Percentiles rank a stretch among this genome's conserved stretches.
These are phyloP conservation scores for Oryzias woworae DNA, from an alignment of 2,113 vertebrate species.

Conservation along the genomic window DNA sequence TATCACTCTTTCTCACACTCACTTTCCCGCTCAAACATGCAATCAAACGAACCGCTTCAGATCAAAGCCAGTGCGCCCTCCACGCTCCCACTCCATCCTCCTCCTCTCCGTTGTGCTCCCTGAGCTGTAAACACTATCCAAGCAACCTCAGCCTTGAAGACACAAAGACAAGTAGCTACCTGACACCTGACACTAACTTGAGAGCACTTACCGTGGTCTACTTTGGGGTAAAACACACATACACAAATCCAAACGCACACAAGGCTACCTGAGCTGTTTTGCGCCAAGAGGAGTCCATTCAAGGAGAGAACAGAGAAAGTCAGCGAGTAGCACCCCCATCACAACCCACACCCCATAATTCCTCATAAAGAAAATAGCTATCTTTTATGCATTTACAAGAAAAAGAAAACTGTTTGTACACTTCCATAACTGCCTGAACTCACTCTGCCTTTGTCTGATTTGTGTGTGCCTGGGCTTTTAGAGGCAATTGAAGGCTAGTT, in stretches of 20 bases:
- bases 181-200: constrained; percentile 73
- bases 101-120: constrained; percentile 32
- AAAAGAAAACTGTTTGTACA: neutral
- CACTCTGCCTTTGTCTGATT: constrained; percentile 8
- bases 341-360: constrained; percentile 27
- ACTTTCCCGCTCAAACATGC: constrained; percentile 33
- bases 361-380: neutral
- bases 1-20: constrained; percentile 36
- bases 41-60: constrained; percentile 62
- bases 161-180: constrained; percentile 75
- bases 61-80: constrained; percentile 62
- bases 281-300: constrained; percentile 50
- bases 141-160: constrained; percentile 72
- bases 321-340: constrained; percentile 21
- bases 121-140: constrained; percentile 73
- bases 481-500: constrained; percentile 39
- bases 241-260: constrained; percentile 32
- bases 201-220: constrained; percentile 61
- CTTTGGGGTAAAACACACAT: constrained; percentile 50
- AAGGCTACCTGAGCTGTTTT: constrained; percentile 52
- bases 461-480: constrained; percentile 20
- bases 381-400: neutral
- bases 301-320: constrained; percentile 53
- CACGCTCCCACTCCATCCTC: constrained; percentile 6
- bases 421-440: neutral